Evolutionary conservation across 2,888 invertebrate species (phyloP), one percentile per base, ranked within the genome.

Genomic region (Polyommatus iphigenia): DNA sequence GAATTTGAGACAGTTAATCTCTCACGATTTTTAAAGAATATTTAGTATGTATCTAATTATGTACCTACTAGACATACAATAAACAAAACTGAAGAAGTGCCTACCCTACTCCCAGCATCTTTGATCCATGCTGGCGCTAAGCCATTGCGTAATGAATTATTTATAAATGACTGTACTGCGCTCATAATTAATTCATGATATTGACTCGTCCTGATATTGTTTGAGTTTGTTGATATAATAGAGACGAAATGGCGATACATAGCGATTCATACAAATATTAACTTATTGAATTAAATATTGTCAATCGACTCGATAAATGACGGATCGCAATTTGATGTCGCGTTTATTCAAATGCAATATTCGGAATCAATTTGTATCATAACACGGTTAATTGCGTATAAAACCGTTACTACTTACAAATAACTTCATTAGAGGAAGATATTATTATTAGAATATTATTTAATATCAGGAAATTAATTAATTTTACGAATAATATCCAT

Each of bases 81-180:
- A 67, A 29, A 67, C 32, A 67, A 32, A 13, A 67, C 29, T 84
- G 41, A 36, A 76, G 46, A 67, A 36, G 72, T 72, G 8, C n/a
- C 57, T 72, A 59, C 41, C 36, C 72, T 41, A 57, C 77, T 13
- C 36, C 46, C 59, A 67, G 67, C 67, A 67, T 67, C 29, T 50
- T 83, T 84, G 85, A 84, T 84, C 83, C 85, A 87, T 82, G 85
- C 84, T 90, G 91, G 90, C 89, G 81, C 79, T 80, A 79, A 86
- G 90, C 90, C 90, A 90, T 80, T 79, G 73, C 67, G 59, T 81
- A 81, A 82, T 82, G 80, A 82, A 82, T 83, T 82, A 81, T 84
- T 83, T 83, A 82, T 81, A 80, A 79, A 80, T 82, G 79, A 79
- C 79, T 79, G 78, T 78, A 73, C 73, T 24, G 62, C 36, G 73